These are phyloP conservation scores for Phanerotoma sp. DNA, from an alignment of 2,888 invertebrate genomes.

Conservation along the genomic window DNA sequence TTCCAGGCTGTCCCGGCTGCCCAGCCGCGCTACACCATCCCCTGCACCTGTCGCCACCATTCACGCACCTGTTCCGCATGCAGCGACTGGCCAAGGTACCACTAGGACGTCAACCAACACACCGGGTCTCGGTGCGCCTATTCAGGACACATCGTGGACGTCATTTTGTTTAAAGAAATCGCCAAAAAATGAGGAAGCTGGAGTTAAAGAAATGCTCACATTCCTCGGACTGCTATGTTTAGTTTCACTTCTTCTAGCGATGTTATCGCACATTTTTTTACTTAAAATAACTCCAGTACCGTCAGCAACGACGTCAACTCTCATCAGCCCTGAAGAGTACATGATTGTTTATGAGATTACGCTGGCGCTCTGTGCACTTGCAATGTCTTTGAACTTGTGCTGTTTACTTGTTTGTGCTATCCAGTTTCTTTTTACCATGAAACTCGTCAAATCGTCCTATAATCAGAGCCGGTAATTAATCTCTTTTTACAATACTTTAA, in stretches of 20 bases:
- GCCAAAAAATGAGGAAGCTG: constrained; percentile 59
- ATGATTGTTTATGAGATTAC: constrained; percentile 90
- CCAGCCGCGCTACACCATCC: constrained; percentile 49
- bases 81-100: constrained; percentile 37
- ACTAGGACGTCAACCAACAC: constrained; percentile 50
- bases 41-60: constrained; percentile 49
- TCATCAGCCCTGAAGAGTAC: constrained; percentile 74
- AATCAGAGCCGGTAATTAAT: constrained; percentile 49
- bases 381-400: constrained; percentile 84
- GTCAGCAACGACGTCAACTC: constrained; percentile 60
- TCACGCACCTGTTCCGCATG: constrained; percentile 53
- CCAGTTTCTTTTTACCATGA: constrained; percentile 91
- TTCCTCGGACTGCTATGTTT: constrained; percentile 83
- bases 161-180: constrained; percentile 43
- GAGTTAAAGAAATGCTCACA: constrained; percentile 77
- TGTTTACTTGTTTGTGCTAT: constrained; percentile 91
- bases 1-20: constrained; percentile 57
- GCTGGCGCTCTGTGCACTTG: constrained; percentile 84
- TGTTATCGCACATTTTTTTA: constrained; percentile 81
- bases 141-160: constrained; percentile 46
- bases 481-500: no score
- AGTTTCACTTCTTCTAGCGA: constrained; percentile 79
- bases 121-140: constrained; percentile 45
- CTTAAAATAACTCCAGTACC: constrained; percentile 79
- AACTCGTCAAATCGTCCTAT: constrained; percentile 83